Conservation (phyloP, 2,113 vertebrate species). For the Corythaixoides concolor region DNA sequence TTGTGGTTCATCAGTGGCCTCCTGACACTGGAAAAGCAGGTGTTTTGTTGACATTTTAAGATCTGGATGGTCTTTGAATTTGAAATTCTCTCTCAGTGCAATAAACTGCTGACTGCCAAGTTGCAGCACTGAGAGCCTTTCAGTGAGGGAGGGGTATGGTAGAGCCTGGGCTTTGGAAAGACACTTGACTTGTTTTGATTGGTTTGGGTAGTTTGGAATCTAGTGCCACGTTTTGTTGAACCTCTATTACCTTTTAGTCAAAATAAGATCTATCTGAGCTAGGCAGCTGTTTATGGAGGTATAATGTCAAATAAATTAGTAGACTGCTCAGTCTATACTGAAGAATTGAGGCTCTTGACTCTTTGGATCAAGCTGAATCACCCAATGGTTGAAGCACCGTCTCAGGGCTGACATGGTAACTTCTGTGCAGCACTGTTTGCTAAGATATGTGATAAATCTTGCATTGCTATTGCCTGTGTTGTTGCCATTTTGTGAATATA, state of each 20-base stretch:
- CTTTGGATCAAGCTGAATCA: neutral
- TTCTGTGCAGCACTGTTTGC: neutral
- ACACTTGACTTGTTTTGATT: neutral
- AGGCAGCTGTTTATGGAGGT: neutral
- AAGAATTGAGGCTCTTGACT: neutral
- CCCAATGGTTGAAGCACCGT: neutral
- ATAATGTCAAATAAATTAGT: neutral
- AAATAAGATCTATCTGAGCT: neutral
- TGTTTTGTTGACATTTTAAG: conserved; percentile 43
- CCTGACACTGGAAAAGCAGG: neutral
- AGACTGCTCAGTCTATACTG: neutral
- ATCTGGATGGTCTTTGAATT: neutral
- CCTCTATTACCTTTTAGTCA: neutral
- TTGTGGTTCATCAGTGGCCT: neutral
- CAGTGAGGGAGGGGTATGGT: neutral
- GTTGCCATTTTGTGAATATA: neutral
- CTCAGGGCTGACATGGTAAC: neutral
- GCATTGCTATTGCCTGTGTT: accelerated
- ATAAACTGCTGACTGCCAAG: neutral
- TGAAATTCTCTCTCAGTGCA: neutral
- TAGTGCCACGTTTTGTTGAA: neutral
- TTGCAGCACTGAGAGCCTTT: neutral
- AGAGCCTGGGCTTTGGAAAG: neutral
- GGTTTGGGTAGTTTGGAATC: neutral
- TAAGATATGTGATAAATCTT: neutral